Conservation (phyloP, 2,113 vertebrate species). For the Anthoscopus minutus region DNA sequence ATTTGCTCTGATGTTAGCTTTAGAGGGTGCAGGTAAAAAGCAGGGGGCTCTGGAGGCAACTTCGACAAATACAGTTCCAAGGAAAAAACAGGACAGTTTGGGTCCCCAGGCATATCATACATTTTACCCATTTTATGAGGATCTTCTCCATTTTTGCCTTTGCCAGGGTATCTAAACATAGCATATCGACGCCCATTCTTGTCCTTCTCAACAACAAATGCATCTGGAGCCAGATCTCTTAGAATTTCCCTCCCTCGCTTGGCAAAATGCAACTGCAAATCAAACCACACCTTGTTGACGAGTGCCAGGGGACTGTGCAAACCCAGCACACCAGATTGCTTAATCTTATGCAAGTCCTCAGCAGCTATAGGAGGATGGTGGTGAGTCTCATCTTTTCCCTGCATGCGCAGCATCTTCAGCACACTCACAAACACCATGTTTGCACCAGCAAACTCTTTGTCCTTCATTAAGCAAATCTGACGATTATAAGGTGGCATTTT, state of each 20-base stretch:
- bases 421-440: slow-evolving; percentile 58
- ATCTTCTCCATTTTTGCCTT: slow-evolving; percentile 55
- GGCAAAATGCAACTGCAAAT: slow-evolving; percentile 66
- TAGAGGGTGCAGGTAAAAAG: slow-evolving; percentile 64
- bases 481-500: slow-evolving; percentile 59
- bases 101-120: slow-evolving; percentile 65
- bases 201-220: slow-evolving; percentile 63
- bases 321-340: slow-evolving; percentile 57
- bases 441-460: slow-evolving; percentile 63
- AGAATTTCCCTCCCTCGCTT: slow-evolving; percentile 66
- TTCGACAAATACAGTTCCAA: slow-evolving; percentile 69
- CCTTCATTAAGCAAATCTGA: slow-evolving; percentile 66
- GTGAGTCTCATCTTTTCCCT: slow-evolving; percentile 64
- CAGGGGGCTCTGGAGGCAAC: slow-evolving; percentile 59
- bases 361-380: slow-evolving; percentile 60
- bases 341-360: slow-evolving; percentile 61
- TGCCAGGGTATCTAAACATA: slow-evolving; percentile 58
- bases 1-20: slow-evolving; percentile 57
- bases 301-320: slow-evolving; percentile 60
- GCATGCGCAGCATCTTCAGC: slow-evolving; percentile 62
- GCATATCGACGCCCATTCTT: slow-evolving; percentile 51
- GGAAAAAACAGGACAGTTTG: slow-evolving; percentile 63
- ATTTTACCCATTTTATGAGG: slow-evolving; percentile 65
- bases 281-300: slow-evolving; percentile 68
- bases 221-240: slow-evolving; percentile 65